A percentile compares a stretch with the other conserved stretches of the same genome.
Evolutionary conservation across 2,113 vertebrate species (phyloP).

Genomic region (Calyptomena viridis): DNA sequence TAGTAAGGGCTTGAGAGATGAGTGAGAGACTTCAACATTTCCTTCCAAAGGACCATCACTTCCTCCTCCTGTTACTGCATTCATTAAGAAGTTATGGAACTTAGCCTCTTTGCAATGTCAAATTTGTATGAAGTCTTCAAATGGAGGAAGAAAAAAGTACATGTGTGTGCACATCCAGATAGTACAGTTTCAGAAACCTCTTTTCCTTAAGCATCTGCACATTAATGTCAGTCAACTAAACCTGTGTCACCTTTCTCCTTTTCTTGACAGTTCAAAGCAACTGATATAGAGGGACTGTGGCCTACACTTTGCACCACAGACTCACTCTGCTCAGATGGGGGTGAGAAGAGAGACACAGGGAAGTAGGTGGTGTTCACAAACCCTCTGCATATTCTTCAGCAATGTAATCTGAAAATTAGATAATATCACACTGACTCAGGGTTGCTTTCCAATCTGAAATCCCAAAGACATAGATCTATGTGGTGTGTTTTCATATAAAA

Average conservation of each 20-base stretch:
- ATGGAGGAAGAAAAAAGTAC: neutral
- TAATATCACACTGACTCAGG: neutral
- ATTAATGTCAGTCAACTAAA: neutral
- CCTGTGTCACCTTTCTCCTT: neutral
- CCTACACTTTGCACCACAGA: neutral
- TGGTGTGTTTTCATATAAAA: neutral
- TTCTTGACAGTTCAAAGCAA: neutral
- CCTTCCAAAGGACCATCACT: neutral
- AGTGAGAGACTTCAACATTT: neutral
- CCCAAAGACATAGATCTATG: neutral
- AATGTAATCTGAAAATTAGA: neutral
- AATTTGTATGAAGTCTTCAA: neutral
- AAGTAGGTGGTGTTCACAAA: neutral
- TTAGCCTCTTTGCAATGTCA: neutral
- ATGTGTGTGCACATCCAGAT: no score
- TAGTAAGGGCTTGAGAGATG: neutral
- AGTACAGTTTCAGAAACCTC: neutral
- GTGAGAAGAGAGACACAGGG: neutral
- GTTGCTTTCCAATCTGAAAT: neutral
- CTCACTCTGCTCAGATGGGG: neutral
- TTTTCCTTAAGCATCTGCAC: neutral
- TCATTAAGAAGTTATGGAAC: neutral
- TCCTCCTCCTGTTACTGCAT: neutral
- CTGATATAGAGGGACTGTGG: neutral
- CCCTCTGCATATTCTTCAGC: neutral